Conservation (phyloP, 1,140 invertebrate genomes). For the Drosophila erecta region DNA sequence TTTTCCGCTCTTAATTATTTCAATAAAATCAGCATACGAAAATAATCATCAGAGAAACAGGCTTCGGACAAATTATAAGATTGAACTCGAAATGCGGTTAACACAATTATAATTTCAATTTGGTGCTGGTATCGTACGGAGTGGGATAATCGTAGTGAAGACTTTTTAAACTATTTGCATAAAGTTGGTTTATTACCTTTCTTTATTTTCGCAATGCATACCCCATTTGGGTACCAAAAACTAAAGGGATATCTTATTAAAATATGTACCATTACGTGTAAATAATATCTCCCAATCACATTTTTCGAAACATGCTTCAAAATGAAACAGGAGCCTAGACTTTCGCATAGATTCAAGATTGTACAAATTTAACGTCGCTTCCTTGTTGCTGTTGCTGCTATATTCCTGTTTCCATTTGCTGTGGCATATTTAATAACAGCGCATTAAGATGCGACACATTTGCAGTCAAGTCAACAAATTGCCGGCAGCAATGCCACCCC, state of each 20-base stretch:
- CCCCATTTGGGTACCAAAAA: too few relatives aligned
- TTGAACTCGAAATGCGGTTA: constrained; percentile 33
- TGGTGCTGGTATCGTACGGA: constrained; percentile 5
- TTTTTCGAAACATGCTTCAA: neutral
- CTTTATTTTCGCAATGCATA: too few relatives aligned
- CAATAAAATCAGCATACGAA: constrained; percentile 65
- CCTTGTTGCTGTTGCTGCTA: constrained; percentile 9
- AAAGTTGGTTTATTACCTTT: too few relatives aligned
- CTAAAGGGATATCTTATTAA: too few relatives aligned
- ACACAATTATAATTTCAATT: constrained; percentile 57
- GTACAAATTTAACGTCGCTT: constrained; percentile 6
- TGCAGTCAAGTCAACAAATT: constrained; percentile 79
- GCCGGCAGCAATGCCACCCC: constrained; percentile 60
- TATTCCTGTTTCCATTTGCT: constrained; percentile 38
- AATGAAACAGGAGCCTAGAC: constrained; percentile 14
- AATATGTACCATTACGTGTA: too few relatives aligned
- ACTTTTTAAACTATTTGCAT: neutral
- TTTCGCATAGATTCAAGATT: constrained; percentile 29
- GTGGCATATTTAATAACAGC: constrained; percentile 72
- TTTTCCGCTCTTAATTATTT: constrained; percentile 72
- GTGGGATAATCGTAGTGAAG: neutral
- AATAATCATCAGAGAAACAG: constrained; percentile 26
- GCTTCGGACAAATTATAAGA: constrained; percentile 18
- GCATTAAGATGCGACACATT: constrained; percentile 79
- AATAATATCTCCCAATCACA: too few relatives aligned